These are phyloP conservation scores for Synodontis membranacea DNA, from an alignment of 2,113 vertebrate genomes.

Conservation along the genomic window DNA sequence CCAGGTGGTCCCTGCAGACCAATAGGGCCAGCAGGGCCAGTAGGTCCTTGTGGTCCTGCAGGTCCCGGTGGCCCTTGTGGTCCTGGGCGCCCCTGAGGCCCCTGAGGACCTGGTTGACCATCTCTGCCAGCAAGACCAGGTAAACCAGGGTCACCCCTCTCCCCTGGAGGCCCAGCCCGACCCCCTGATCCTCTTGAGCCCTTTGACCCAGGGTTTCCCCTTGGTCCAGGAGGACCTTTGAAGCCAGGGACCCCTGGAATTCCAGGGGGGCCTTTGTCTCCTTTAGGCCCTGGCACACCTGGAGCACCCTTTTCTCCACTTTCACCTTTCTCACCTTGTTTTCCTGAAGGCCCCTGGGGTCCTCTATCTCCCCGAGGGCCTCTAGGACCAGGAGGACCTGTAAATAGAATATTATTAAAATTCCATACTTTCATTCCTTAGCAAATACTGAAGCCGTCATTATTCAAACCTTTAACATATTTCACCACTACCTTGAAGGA, in stretches of 20 bases:
- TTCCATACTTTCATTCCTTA: neutral
- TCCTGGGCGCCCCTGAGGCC: constrained; percentile 83
- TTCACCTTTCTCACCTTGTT: constrained; percentile 85
- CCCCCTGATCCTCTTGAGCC: constrained; percentile 89
- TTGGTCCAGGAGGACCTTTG: constrained; percentile 82
- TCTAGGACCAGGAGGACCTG: constrained; percentile 94
- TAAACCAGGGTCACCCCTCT: constrained; percentile 85
- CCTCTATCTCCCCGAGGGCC: constrained; percentile 91
- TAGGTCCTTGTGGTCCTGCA: constrained; percentile 81
- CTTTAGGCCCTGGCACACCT: constrained; percentile 80
- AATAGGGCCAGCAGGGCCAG: constrained; percentile 79
- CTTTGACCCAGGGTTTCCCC: constrained; percentile 84
- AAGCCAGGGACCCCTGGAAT: constrained; percentile 80
- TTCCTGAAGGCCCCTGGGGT: constrained; percentile 82
- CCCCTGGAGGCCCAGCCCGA: constrained; percentile 83
- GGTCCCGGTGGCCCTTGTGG: constrained; percentile 80
- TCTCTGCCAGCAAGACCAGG: constrained; percentile 82
- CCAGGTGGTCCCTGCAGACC: constrained; percentile 84
- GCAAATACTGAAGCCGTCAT: neutral
- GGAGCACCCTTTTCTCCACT: constrained; percentile 88
- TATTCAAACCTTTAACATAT: neutral
- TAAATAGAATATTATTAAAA: constrained; percentile 44
- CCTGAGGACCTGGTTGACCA: constrained; percentile 79
- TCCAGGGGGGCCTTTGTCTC: constrained; percentile 84
- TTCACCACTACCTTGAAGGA: constrained; percentile 84